Evolutionary conservation across 2,888 invertebrate species (phyloP).

Genomic region (Lepidocyrtinus sp.): DNA sequence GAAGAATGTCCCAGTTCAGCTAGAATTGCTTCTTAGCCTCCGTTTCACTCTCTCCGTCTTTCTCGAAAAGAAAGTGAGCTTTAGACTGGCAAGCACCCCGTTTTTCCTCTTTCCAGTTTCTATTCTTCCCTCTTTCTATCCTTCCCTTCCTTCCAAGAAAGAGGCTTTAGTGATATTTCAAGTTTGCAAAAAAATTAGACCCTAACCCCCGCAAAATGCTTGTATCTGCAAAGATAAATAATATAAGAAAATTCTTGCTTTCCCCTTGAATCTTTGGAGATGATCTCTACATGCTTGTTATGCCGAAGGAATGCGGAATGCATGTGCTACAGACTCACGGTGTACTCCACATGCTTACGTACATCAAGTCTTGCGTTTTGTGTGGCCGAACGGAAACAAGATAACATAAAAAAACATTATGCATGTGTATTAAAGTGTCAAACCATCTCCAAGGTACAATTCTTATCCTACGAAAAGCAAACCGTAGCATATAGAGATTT

Average conservation of each 20-base stretch:
- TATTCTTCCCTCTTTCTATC: constrained; percentile 1
- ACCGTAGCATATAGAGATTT: no score
- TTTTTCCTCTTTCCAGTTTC: not conserved
- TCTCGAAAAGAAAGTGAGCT: constrained; percentile 10
- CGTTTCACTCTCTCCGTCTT: not conserved
- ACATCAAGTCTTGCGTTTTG: not conserved
- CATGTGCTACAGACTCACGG: not conserved
- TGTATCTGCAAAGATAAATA: not conserved
- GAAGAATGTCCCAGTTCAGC: no score
- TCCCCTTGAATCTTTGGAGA: not conserved
- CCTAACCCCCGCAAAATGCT: not conserved
- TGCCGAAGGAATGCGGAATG: not conserved
- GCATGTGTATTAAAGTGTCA: not conserved
- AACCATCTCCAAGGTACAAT: no score
- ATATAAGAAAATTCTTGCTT: not conserved
- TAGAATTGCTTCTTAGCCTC: not conserved
- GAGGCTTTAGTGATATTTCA: not conserved
- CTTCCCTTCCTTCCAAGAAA: not conserved
- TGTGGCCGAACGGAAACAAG: no score
- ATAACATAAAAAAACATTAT: no score
- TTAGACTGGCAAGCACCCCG: constrained; percentile 11
- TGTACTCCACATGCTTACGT: not conserved
- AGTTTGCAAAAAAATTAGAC: not conserved
- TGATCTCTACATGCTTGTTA: not conserved
- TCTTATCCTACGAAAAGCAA: no score